Base-by-base conservation (phyloP, 2,888 invertebrate species). In the Morinoia aosen region DNA sequence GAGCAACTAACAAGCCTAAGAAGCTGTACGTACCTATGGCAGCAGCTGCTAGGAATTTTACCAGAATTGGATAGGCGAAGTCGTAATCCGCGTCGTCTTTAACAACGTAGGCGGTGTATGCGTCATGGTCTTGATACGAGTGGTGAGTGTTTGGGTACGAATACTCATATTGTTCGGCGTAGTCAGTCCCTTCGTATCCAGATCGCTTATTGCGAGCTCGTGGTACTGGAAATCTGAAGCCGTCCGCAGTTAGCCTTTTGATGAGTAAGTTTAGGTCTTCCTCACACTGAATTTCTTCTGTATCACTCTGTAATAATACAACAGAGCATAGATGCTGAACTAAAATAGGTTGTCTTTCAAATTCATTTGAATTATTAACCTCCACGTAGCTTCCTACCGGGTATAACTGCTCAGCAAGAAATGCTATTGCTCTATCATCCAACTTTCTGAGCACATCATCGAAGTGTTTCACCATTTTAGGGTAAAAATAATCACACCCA, bases 21-120 rank as follows among this genome's bases (percentile, higher is more conserved):
- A 93, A 93, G 56, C 57, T 57, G n/a, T 93, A 93, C 56, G 93
- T 57, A 11, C 93, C 93, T n/a, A 93, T 57, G 12, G 93, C 57
- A 57, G 33, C 57, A 33, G 93, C 93, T 48, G 57, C 58, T 33
- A 93, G 14, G 16, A 93, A 57, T 14, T 93, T 56, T 7, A 93
- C 58, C 5, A 93, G 93, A 48, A 93, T 48, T 16, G 93, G 93
- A 57, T 93, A 93, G 57, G 93, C 56, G 33, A 48, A 93, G 25
- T 57, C 33, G 33, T 93, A 93, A 57, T 93, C 93, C 3, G 25
- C 57, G 57, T 57, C 40, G 11, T 57, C 19, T 14, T 57, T 57
- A 7, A 39, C 19, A 57, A 93, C 48, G 57, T 93, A 93, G 93
- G 33, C 57, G 33, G 57, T 14, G 16, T 57, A 93, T 10, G 93